Evolutionary conservation across 2,888 invertebrate species (phyloP), one percentile per base, ranked within the genome.

Genomic region (Ischnus inquisitorius): DNA sequence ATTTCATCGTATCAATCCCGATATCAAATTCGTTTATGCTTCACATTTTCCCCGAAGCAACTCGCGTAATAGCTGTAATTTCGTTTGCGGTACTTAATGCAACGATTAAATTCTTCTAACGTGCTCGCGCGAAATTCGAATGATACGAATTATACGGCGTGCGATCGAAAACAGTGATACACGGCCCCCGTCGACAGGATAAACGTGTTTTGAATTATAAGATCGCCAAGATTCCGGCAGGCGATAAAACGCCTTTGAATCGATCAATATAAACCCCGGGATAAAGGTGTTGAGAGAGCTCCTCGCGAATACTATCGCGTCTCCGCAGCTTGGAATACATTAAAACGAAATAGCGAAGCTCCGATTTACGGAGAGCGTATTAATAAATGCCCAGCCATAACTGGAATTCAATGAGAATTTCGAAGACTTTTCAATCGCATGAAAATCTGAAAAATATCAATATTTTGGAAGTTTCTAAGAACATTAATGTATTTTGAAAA

Each of bases 141-240:
- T 69, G 4, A 71, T 69, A 25, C 39, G 34, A 60, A 60, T 62
- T 74, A 48, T 22, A 74, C 16, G 34, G 14, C 2, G 5, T 74
- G 22, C 16, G 79, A 65, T 83, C 54, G 19, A 75, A 22, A n/a
- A 16, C 16, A 64, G 43, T 34, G 83, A 83, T 79, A 71, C 39
- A n/a, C n/a, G n/a, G 41, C 14, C 14, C 25, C 10, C 16, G 43
- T 3, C 22, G 39, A 65, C 16, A 14, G 57, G 60, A 43, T 67
- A 28, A 34, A 75, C 54, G 28, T 3, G 54, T 48, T 22, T 22
- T 68, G 67, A 43, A 14, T 82, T 75, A 65, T 69, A 54, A 71
- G 60, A 76, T 79, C 65, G 41, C 1, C 28, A 60, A 67, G 79
- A 83, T 83, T 76, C 65, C 28, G 43, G 67, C 25, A 67, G 65